phyloP scores from a whole-genome alignment of 2,888 invertebrate species.

The Phortica okadai region DNA sequence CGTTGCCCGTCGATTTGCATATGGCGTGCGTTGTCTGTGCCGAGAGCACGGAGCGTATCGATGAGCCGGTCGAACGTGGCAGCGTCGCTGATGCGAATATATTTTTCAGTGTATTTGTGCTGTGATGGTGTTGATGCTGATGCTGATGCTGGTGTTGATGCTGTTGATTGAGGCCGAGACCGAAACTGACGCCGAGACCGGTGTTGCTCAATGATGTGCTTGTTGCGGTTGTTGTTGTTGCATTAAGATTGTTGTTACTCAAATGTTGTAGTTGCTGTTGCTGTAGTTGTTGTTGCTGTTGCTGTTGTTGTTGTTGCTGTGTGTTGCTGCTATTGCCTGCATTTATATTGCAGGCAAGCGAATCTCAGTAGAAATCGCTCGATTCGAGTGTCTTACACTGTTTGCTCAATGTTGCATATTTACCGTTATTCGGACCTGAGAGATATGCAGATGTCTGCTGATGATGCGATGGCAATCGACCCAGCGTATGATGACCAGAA shows the following conservation, averaged over 20 bases:
- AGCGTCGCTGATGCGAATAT: conserved; percentile 74
- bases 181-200: conserved; percentile 4
- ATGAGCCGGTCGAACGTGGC: conserved; percentile 75
- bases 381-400: conserved; percentile 96
- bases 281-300: conserved; percentile 52
- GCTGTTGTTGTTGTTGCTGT: conserved; percentile 59
- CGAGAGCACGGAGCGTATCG: conserved; percentile 73
- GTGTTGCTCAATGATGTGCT: not conserved
- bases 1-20: conserved; percentile 72
- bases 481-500: conserved; percentile 81
- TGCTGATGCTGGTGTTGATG: conserved; percentile 50
- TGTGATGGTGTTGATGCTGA: conserved; percentile 38
- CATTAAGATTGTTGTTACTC: conserved; percentile 37
- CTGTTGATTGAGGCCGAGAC: conserved; percentile 30
- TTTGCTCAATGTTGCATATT: conserved; percentile 96
- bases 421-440: conserved; percentile 85
- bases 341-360: conserved; percentile 79
- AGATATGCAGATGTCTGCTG: conserved; percentile 77
- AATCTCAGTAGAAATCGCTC: conserved; percentile 95
- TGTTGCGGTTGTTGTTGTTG: not conserved
- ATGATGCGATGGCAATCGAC: conserved; percentile 79
- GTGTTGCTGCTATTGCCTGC: conserved; percentile 76
- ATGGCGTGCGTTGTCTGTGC: conserved; percentile 72
- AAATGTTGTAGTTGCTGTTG: conserved; percentile 56
- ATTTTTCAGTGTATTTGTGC: conserved; percentile 69